A percentile compares a stretch with the other conserved stretches of the same genome.
These are phyloP conservation scores for Arizona elegans DNA, from an alignment of 2,113 vertebrate genomes.

Conservation along the genomic window DNA sequence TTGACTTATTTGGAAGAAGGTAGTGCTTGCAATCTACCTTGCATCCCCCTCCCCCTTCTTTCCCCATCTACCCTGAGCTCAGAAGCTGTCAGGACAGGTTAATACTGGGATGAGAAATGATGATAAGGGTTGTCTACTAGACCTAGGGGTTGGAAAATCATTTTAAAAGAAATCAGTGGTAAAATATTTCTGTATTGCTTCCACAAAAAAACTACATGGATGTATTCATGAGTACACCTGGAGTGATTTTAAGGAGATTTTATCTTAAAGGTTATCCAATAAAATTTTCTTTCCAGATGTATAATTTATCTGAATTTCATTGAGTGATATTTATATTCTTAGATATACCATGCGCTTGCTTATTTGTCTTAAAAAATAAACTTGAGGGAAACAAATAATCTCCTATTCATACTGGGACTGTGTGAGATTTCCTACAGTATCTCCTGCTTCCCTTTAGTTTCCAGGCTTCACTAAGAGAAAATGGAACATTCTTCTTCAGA, in stretches of 20 bases:
- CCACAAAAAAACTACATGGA: background rate
- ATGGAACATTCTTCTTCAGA: background rate
- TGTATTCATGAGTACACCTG: background rate
- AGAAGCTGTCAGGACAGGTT: background rate
- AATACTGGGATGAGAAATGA: background rate
- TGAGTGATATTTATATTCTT: background rate
- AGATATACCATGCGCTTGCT: background rate
- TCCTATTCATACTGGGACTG: background rate
- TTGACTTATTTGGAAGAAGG: background rate
- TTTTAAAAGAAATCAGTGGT: background rate
- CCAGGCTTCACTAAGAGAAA: background rate
- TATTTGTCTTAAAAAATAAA: background rate
- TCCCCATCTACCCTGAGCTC: background rate
- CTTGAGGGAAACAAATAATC: background rate
- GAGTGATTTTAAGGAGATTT: background rate
- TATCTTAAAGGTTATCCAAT: background rate
- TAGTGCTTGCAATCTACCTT: background rate
- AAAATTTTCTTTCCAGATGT: background rate
- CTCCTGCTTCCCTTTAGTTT: background rate
- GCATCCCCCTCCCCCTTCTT: background rate
- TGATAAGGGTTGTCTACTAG: background rate
- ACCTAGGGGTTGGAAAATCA: background rate
- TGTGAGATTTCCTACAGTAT: background rate
- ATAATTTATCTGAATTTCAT: background rate
- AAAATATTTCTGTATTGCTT: background rate